phyloP scores from a whole-genome alignment of 2,888 invertebrate species.

The Oscheius myriophilus region DNA sequence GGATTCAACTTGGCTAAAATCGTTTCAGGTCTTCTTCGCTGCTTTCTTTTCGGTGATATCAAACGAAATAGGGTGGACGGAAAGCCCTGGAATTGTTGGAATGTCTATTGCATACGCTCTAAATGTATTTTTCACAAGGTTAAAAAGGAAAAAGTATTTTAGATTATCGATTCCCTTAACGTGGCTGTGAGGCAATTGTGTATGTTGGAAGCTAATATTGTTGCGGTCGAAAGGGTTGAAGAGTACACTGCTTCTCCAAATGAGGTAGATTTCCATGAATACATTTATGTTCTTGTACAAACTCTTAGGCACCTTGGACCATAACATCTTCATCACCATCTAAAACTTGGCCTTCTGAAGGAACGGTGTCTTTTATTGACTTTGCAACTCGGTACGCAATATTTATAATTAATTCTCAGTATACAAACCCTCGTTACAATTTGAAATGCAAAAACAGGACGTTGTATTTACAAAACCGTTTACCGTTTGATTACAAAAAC shows the following conservation, averaged over 20 bases:
- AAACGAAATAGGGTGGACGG: constrained; percentile 70
- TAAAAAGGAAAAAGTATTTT: neutral
- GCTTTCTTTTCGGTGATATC: constrained; percentile 86
- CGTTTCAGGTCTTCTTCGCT: constrained; percentile 82
- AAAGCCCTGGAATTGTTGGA: constrained; percentile 74
- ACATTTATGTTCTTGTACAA: too few species aligned
- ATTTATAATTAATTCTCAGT: too few species aligned
- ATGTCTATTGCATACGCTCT: constrained; percentile 75
- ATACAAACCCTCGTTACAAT: too few species aligned
- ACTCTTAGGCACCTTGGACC: too few species aligned
- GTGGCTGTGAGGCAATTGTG: constrained; percentile 96
- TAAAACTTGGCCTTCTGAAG: too few species aligned
- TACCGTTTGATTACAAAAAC: too few species aligned
- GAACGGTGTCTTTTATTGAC: too few species aligned
- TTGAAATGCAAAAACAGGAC: too few species aligned
- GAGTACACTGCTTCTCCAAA: constrained; percentile 63
- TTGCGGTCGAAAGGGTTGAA: constrained; percentile 85
- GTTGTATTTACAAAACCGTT: too few species aligned
- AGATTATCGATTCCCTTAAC: constrained; percentile 77
- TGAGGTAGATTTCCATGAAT: constrained; percentile 28
- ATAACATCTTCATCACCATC: constrained; percentile 64
- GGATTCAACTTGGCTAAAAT: constrained; percentile 73
- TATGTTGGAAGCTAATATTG: constrained; percentile 95
- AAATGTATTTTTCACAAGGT: constrained; percentile 49
- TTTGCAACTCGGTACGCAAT: too few species aligned